phyloP scores from a whole-genome alignment of 1,140 invertebrate genomes.

The Lerema accius region DNA sequence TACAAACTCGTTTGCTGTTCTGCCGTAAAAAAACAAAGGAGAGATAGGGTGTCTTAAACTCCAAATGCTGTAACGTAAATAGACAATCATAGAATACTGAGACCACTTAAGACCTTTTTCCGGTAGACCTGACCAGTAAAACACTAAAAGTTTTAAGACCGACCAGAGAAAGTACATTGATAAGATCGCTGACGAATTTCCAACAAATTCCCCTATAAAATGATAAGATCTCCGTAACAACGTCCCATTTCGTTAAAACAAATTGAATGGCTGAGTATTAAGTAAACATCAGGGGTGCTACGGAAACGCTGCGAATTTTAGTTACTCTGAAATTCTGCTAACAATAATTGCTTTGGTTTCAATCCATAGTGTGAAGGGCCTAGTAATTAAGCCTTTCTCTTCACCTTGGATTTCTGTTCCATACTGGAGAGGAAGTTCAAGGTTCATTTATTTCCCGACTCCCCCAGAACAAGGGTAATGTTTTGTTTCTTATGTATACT shows the following conservation, averaged over 20 bases:
- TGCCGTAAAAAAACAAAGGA: too few relatives aligned
- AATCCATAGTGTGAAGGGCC: too few relatives aligned
- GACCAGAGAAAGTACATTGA: neutral
- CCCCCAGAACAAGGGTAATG: too few relatives aligned
- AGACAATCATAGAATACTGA: neutral
- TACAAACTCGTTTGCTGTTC: too few relatives aligned
- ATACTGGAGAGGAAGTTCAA: too few relatives aligned
- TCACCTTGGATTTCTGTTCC: too few relatives aligned
- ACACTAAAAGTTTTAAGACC: neutral
- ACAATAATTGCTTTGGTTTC: neutral
- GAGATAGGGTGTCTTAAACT: too few relatives aligned
- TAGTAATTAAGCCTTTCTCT: too few relatives aligned
- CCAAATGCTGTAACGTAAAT: too few relatives aligned
- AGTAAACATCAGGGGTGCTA: conserved; percentile 27
- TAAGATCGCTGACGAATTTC: neutral
- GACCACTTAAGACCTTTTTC: too few relatives aligned
- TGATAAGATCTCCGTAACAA: conserved; percentile 28
- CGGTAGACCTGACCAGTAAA: neutral
- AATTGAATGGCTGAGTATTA: conserved; percentile 39
- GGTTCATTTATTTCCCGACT: too few relatives aligned
- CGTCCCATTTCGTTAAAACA: conserved; percentile 35
- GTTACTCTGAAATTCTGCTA: neutral
- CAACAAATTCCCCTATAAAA: neutral
- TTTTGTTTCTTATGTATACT: too few relatives aligned
- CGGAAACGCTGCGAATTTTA: conserved; percentile 1